Evolutionary conservation across 2,113 vertebrate genomes (phyloP).

Genomic region (Empidonax traillii): DNA sequence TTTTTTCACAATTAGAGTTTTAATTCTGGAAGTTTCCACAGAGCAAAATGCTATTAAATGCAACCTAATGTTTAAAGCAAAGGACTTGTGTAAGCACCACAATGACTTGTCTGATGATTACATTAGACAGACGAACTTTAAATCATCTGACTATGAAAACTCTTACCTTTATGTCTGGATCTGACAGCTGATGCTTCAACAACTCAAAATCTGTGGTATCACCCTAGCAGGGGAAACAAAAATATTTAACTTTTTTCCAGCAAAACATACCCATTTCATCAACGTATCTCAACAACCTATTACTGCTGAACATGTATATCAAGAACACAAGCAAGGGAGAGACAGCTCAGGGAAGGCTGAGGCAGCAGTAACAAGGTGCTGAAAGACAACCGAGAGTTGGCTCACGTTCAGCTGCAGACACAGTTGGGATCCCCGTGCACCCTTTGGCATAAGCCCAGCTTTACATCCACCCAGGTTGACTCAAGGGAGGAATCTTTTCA

Average conservation of each 20-base stretch:
- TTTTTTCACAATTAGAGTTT: background rate
- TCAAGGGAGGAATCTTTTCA: background rate
- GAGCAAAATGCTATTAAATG: background rate
- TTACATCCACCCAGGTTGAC: background rate
- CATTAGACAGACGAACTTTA: rapidly evolving
- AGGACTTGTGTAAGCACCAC: background rate
- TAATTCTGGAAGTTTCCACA: background rate
- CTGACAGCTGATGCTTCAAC: slow-evolving; percentile 88
- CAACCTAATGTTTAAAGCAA: background rate
- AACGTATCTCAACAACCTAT: rapidly evolving
- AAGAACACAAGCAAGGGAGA: background rate
- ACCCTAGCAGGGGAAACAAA: slow-evolving; percentile 73
- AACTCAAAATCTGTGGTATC: slow-evolving; percentile 87
- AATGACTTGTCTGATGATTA: background rate
- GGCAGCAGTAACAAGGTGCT: background rate
- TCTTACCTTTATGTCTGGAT: slow-evolving; percentile 94
- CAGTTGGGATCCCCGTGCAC: rapidly evolving
- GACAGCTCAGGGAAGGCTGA: background rate
- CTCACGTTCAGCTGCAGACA: background rate
- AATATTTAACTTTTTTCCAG: background rate
- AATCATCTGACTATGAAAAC: background rate
- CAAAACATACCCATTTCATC: background rate
- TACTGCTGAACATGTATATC: rapidly evolving
- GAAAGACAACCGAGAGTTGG: rapidly evolving
- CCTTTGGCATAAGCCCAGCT: background rate